Evolutionary conservation across 2,113 vertebrate species (phyloP).

Genomic region (Chionomys nivalis): DNA sequence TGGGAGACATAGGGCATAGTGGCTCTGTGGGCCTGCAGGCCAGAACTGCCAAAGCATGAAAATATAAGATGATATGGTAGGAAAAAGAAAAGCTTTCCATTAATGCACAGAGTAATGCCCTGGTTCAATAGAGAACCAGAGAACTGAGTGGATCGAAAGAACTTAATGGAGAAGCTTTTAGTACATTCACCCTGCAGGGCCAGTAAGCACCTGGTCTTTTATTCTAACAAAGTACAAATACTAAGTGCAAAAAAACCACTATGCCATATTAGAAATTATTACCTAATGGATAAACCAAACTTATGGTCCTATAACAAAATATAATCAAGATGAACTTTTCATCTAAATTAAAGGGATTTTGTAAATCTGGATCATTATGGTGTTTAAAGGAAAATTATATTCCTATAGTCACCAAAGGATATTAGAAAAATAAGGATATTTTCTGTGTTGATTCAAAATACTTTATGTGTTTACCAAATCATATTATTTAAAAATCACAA

Average conservation of each 20-base stretch:
- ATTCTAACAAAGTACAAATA: neutral
- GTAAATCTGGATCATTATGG: neutral
- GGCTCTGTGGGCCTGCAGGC: too few species aligned
- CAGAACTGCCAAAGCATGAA: neutral
- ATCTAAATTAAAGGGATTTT: neutral
- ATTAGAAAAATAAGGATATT: neutral
- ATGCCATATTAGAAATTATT: neutral
- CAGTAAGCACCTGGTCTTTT: neutral
- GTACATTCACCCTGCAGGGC: neutral
- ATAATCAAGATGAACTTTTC: neutral
- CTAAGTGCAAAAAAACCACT: neutral
- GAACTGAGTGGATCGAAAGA: neutral
- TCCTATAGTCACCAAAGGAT: neutral
- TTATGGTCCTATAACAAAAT: neutral
- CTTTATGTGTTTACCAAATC: slow-evolving; percentile 30
- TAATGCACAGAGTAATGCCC: neutral
- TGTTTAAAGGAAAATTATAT: slow-evolving; percentile 52
- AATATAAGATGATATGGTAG: neutral
- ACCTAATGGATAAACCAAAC: neutral
- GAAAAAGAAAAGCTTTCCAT: neutral
- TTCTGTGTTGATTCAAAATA: slow-evolving; percentile 31
- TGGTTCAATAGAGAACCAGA: neutral
- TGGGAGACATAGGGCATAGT: neutral
- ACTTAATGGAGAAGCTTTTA: neutral
- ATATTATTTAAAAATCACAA: neutral